phyloP scores from a whole-genome alignment of 2,113 vertebrate species.

The Scophthalmus maximus region DNA sequence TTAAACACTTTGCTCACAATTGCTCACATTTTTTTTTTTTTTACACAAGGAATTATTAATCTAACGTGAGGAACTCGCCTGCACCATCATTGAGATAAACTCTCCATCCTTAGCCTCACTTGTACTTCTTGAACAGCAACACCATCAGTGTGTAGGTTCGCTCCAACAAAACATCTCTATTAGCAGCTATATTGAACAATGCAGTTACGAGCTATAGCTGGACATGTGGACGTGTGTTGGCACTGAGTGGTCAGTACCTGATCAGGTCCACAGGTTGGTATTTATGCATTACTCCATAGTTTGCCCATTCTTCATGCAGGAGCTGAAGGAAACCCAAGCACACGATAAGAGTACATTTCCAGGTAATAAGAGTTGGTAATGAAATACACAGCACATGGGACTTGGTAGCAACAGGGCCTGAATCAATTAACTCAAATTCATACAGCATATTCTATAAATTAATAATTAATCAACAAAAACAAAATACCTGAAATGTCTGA shows the following conservation, averaged over 20 bases:
- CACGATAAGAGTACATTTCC: slow-evolving; percentile 2
- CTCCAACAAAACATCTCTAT: background rate
- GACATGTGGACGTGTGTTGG: background rate
- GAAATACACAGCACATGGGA: background rate
- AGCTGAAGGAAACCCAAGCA: slow-evolving; percentile 79
- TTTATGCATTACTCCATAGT: slow-evolving; percentile 96
- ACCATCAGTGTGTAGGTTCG: too few species aligned
- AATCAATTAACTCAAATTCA: too few species aligned
- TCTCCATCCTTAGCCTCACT: too few species aligned
- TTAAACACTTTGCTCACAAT: background rate
- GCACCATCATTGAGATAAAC: background rate
- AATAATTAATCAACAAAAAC: too few species aligned
- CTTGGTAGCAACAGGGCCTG: too few species aligned
- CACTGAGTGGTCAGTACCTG: slow-evolving; percentile 82
- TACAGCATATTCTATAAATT: too few species aligned
- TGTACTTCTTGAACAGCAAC: too few species aligned
- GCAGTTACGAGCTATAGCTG: background rate
- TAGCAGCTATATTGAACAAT: too few species aligned
- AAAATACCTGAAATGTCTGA: too few species aligned
- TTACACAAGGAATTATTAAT: background rate
- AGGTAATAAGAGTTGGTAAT: background rate
- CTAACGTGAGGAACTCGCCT: background rate
- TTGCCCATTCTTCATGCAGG: slow-evolving; percentile 96
- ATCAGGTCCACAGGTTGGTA: slow-evolving; percentile 96
- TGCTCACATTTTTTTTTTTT: too few species aligned